phyloP scores from a whole-genome alignment of 2,888 invertebrate species.

The Anodontia alba region DNA sequence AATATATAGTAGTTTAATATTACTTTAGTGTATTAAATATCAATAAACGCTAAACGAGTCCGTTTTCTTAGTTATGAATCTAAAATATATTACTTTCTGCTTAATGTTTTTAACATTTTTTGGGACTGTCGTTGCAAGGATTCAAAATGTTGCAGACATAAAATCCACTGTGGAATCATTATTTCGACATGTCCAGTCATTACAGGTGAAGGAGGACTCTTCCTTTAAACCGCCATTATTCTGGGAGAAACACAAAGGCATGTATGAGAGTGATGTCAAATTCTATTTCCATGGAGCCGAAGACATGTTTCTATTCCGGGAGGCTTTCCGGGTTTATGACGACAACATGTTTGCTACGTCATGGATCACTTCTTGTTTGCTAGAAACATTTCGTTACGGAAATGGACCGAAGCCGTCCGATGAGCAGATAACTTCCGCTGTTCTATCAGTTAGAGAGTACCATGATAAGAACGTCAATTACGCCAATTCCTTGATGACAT shows the following conservation, averaged over 20 bases:
- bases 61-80: too few relatives aligned
- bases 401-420: constrained; percentile 60
- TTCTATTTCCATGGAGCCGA: constrained; percentile 75
- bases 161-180: constrained; percentile 51
- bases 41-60: too few relatives aligned
- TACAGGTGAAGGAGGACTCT: constrained; percentile 63
- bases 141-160: not conserved
- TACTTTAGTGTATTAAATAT: too few relatives aligned
- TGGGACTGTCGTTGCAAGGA: too few relatives aligned
- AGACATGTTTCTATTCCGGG: constrained; percentile 66
- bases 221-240: constrained; percentile 63
- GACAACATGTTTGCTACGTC: constrained; percentile 81
- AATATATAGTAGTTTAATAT: too few relatives aligned
- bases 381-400: constrained; percentile 71
- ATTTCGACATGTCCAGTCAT: constrained; percentile 51
- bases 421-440: constrained; percentile 45
- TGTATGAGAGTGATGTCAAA: constrained; percentile 76
- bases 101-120: too few relatives aligned
- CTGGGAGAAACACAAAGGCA: constrained; percentile 74
- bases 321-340: constrained; percentile 73
- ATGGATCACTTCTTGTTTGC: constrained; percentile 74
- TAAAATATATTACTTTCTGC: too few relatives aligned
- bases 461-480: constrained; percentile 73
- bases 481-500: constrained; percentile 74
- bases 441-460: constrained; percentile 65